Evolutionary conservation across 2,797 vertebrate species (phyloP).

Genomic region (Hippocampus kuda): DNA sequence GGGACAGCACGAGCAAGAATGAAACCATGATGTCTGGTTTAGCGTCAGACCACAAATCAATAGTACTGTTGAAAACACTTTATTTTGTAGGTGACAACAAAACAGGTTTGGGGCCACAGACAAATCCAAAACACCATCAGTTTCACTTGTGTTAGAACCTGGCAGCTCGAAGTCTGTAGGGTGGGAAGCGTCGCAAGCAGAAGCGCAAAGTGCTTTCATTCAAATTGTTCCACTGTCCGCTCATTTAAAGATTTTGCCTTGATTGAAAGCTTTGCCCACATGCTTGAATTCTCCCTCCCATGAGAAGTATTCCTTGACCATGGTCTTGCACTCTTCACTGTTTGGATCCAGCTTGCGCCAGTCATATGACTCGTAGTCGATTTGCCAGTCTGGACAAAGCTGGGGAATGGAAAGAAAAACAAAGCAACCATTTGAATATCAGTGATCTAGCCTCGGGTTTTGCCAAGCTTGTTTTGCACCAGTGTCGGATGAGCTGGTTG

Average conservation of each 20-base stretch:
- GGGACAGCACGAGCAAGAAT: too few species aligned
- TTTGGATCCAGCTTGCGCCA: conserved; percentile 83
- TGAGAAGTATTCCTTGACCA: conserved; percentile 86
- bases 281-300: conserved; percentile 90
- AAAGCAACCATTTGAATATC: neutral
- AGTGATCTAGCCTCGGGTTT: neutral
- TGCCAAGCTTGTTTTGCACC: neutral
- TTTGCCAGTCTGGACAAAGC: conserved; percentile 84
- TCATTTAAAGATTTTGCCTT: conserved; percentile 91
- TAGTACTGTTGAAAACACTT: conserved; percentile 63
- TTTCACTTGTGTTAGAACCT: conserved; percentile 48
- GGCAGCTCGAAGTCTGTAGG: conserved; percentile 53
- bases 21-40: neutral
- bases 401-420: conserved; percentile 30
- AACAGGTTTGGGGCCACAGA: conserved; percentile 46
- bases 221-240: conserved; percentile 33
- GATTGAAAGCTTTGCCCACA: conserved; percentile 79
- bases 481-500: conserved; percentile 3
- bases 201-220: conserved; percentile 36
- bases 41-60: neutral
- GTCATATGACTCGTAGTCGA: conserved; percentile 86
- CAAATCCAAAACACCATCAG: conserved; percentile 48
- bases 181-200: conserved; percentile 32
- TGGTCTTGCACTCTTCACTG: conserved; percentile 78
- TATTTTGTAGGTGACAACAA: conserved; percentile 62